A percentile compares a stretch with the other conserved stretches of the same genome.
These are phyloP conservation scores for Hydractinia symbiolongicarpus DNA, from an alignment of 30 jellyfish, hydroid and myxozoan species.

Conservation along the genomic window DNA sequence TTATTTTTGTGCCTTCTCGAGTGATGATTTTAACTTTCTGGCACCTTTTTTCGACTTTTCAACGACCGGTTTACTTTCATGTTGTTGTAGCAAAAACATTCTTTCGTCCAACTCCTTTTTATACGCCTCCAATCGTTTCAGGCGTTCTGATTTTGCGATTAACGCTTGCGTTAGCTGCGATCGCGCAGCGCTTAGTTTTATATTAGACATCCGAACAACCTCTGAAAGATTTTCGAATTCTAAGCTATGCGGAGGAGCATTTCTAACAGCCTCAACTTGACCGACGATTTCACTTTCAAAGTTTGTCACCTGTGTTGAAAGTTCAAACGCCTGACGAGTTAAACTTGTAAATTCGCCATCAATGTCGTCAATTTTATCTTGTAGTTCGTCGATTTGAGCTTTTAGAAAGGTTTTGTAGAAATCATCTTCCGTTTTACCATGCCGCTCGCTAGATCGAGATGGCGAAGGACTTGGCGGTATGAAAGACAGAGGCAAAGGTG, in stretches of 20 bases:
- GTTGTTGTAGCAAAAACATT: constrained; percentile 50
- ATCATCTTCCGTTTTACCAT: constrained; percentile 55
- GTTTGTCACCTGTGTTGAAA: constrained; percentile 50
- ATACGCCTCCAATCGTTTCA: constrained; percentile 46
- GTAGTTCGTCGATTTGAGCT: constrained; percentile 78
- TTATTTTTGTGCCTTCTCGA: neutral
- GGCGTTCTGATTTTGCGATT: constrained; percentile 67
- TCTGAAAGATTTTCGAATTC: constrained; percentile 38
- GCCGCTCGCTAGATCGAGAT: constrained; percentile 21
- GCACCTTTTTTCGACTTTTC: constrained; percentile 6
- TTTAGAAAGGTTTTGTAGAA: constrained; percentile 60
- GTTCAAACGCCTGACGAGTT: constrained; percentile 59
- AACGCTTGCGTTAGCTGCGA: constrained; percentile 74
- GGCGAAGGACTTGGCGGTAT: neutral
- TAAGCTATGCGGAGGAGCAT: constrained; percentile 35
- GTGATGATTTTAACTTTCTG: neutral
- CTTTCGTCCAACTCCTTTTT: constrained; percentile 58
- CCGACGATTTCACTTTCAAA: constrained; percentile 70
- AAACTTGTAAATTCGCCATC: constrained; percentile 65
- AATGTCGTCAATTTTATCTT: constrained; percentile 69
- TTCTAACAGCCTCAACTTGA: constrained; percentile 69
- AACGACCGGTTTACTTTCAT: constrained; percentile 43
- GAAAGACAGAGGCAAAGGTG: constrained; percentile 49
- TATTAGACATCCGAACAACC: constrained; percentile 39
- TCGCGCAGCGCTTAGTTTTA: constrained; percentile 67